These are phyloP conservation scores for Dolichotis patagonum DNA, from an alignment of 2,113 vertebrate species.

Conservation along the genomic window DNA sequence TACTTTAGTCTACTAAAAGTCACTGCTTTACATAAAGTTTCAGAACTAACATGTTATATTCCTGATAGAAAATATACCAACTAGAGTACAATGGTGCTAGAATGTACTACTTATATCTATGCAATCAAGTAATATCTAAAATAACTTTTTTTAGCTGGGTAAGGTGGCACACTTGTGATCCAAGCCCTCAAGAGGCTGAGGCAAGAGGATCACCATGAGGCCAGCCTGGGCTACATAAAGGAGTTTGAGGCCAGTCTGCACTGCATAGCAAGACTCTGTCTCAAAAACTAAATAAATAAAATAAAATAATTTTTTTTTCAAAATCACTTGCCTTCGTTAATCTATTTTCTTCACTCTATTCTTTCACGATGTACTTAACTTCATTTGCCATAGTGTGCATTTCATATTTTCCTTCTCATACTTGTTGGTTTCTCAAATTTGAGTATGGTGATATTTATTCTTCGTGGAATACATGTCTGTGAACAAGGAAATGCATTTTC, in stretches of 20 bases:
- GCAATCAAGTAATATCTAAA: background rate
- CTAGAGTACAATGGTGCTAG: background rate
- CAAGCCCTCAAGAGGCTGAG: too few species aligned
- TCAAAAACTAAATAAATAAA: too few species aligned
- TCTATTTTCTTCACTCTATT: background rate
- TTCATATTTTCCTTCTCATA: background rate
- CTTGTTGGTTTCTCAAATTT: background rate
- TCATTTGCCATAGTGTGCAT: background rate
- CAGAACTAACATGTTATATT: background rate
- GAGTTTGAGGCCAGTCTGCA: too few species aligned
- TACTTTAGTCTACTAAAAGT: background rate
- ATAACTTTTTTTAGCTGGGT: background rate
- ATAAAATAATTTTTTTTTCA: background rate
- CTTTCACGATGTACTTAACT: background rate
- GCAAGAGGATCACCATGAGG: too few species aligned
- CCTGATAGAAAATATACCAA: background rate
- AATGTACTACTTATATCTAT: background rate
- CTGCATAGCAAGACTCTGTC: too few species aligned
- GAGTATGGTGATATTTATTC: background rate
- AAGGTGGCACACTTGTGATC: too few species aligned
- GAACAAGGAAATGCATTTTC: too few species aligned
- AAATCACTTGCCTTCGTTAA: background rate
- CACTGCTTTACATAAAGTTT: background rate
- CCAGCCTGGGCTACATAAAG: too few species aligned
- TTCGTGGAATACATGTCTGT: background rate